Evolutionary conservation across 1,140 invertebrate species (phyloP), one percentile per base, ranked within the genome.

Genomic region (Polypedilum vanderplanki): DNA sequence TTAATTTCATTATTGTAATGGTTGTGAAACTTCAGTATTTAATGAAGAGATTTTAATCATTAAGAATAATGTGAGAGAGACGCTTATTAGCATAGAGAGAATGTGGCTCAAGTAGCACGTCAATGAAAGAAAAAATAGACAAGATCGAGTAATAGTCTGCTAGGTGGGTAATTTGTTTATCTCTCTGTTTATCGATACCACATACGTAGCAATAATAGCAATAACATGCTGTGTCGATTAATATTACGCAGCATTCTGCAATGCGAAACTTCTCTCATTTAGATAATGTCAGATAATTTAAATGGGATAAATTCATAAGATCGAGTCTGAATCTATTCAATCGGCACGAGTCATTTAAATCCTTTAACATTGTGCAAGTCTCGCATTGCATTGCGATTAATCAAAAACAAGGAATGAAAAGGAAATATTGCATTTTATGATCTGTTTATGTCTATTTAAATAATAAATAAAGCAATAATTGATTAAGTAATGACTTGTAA

Each of bases 271-370:
- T 57, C 46, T 57, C 46, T 57, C 46, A 57, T 57, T 57, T 57
- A 57, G 46, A 57, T 57, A 57, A 57, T 57, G 46, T 57, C 46
- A 57, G 46, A 57, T 46, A n/a, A 57, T 57, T 8, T 57, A 57
- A 57, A 57, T 57, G 46, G 46, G 46, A 57, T 57, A 57, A 57
- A 57, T 57, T 57, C 46, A 57, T 57, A 57, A n/a, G 12, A 57
- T 57, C 46, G 46, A 57, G 12, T 33, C 24, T 33, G 24, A 33
- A 33, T 33, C 24, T 33, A 3, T 57, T 57, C 46, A 57, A 57
- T 57, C n/a, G 46, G 46, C 46, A 57, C 46, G 46, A 57, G 46
- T 57, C 46, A 15, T n/a, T 9, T 12, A 57, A 57, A n/a, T 57
- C 46, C 46, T n/a, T n/a, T 57, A 33, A n/a, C 46, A 57, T n/a